Percentiles rank a stretch among this genome's conserved stretches.
These are phyloP conservation scores for Caenorhabditis inopinata DNA, from an alignment of 1,140 invertebrate species.

Conservation along the genomic window DNA sequence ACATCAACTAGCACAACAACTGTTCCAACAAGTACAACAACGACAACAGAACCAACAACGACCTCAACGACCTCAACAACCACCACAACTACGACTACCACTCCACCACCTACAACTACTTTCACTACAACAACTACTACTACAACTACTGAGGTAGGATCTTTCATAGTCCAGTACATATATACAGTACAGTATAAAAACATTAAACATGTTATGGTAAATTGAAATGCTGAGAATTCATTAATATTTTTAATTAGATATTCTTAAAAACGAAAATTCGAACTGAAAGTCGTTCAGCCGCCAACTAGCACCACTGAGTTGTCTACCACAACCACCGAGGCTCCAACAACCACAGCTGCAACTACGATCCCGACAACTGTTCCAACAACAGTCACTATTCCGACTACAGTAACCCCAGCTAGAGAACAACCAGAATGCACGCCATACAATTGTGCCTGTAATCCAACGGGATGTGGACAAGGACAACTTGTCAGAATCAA, in stretches of 20 bases:
- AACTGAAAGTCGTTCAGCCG: too few relatives aligned
- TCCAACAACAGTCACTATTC: neutral
- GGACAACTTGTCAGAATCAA: conserved; percentile 24
- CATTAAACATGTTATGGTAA: too few relatives aligned
- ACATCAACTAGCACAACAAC: conserved; percentile 3
- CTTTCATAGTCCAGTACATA: too few relatives aligned
- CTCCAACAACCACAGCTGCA: neutral
- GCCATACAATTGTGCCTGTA: conserved; percentile 6
- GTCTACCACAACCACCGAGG: neutral
- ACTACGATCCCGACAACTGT: neutral
- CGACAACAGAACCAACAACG: conserved; percentile 7
- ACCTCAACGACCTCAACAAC: conserved; percentile 11
- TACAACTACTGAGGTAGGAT: conserved; percentile 7
- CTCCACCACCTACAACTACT: too few relatives aligned
- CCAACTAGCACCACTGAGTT: conserved; percentile 26
- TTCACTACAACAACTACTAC: conserved; percentile 22
- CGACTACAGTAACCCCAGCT: neutral
- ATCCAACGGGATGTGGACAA: conserved; percentile 6
- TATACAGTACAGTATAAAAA: too few relatives aligned
- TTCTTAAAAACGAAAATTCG: too few relatives aligned
- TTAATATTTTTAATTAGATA: too few relatives aligned
- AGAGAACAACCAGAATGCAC: conserved; percentile 3
- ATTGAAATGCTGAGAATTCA: too few relatives aligned
- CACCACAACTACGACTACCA: neutral
- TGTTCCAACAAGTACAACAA: conserved; percentile 7